Base-by-base conservation (phyloP, 2,888 invertebrate genomes). In the Drosophila paucipuncta region DNA sequence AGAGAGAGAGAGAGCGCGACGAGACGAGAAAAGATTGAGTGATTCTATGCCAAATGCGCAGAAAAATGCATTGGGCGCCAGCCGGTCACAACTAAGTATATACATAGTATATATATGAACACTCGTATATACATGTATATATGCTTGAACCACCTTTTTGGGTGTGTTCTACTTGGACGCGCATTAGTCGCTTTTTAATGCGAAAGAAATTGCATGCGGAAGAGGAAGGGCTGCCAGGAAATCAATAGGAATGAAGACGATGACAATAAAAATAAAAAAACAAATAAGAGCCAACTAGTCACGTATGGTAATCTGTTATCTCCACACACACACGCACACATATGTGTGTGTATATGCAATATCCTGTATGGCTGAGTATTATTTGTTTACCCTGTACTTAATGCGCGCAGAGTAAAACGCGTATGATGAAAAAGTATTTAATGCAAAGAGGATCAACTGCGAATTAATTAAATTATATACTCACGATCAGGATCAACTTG, bases 41-140 rank as follows among this genome's bases (percentile, higher is more conserved):
- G 52, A 63, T 66, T 63, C 49, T 71, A 74, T 83, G 83, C 83
- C 85, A 85, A 85, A 72, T 85, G 85, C 85, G 90, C 83, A 85
- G 72, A 82, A 84, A 47, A 73, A 71, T 82, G 89, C 85, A 83
- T 85, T 84, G 61, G 67, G 59, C 68, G 75, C 76, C 52, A 63
- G 49, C 22, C 41, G 25, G 9, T 28, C 16, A 47, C 18, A 49
- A 28, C n/a, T 5, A 11, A 6, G 18, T 37, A 37, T 5, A 37
- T 16, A 16, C 10, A 33, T 13, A 22, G 30, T 35, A 25, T 18
- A 54, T 35, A 35, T 25, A 25, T n/a, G 2, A n/a, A n/a, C 41
- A 41, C 41, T 9, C 9, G 3, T 28, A 0, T n/a, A 13, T 6
- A n/a, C 13, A n/a, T 33, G 2, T 31, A 22, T 33, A 22, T n/a